phyloP scores from a whole-genome alignment of 2,888 invertebrate species.

The Alloscopus bannaensis region DNA sequence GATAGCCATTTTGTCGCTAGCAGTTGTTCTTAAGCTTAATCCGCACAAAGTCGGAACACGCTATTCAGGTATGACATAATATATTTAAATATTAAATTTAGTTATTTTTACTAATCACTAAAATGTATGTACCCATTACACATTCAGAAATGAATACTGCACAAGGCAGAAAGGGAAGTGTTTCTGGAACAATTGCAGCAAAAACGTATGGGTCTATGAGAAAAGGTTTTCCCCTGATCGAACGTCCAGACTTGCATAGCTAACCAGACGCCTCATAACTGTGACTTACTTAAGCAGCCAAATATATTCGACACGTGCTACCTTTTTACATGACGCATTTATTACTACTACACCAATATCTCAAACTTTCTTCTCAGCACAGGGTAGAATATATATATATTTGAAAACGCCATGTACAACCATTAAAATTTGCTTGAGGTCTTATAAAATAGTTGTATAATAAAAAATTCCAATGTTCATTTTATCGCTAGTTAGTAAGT shows the following conservation, averaged over 20 bases:
- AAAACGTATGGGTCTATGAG: conserved; percentile 56
- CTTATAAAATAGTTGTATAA: too few species aligned
- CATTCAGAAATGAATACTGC: conserved; percentile 53
- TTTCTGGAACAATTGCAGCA: conserved; percentile 8
- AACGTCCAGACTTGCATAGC: conserved; percentile 22
- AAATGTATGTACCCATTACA: background rate
- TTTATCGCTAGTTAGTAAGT: too few species aligned
- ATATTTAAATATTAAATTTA: background rate
- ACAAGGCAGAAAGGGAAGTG: conserved; percentile 53
- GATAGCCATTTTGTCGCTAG: conserved; percentile 56
- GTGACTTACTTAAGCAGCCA: too few species aligned
- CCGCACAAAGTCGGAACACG: conserved; percentile 52
- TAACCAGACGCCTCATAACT: too few species aligned
- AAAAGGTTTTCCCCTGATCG: conserved; percentile 55
- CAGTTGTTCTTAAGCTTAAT: conserved; percentile 51
- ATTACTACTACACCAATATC: too few species aligned
- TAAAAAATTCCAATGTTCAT: too few species aligned
- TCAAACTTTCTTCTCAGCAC: too few species aligned
- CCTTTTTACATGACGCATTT: too few species aligned
- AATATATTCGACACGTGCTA: too few species aligned
- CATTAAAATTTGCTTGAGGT: too few species aligned
- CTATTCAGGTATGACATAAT: conserved; percentile 50
- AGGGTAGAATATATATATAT: too few species aligned
- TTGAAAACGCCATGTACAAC: too few species aligned
- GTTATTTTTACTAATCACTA: background rate